phyloP scores from a whole-genome alignment of 2,113 vertebrate species.

The Lepisosteus oculatus region DNA sequence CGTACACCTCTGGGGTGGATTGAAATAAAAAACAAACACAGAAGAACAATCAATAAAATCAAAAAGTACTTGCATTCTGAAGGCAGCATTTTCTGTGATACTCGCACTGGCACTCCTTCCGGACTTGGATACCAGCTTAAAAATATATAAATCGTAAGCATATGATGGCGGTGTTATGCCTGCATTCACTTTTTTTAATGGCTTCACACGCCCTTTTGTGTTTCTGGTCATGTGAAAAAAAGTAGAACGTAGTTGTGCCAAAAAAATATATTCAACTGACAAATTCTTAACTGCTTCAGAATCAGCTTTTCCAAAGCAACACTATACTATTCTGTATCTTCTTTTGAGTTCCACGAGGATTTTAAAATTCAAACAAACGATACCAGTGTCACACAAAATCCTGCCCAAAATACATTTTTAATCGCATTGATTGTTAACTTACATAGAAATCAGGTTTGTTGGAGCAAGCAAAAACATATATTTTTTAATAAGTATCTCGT shows the following conservation, averaged over 20 bases:
- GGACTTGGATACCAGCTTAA: slow-evolving; percentile 65
- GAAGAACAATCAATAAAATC: slow-evolving; percentile 36
- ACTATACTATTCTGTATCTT: slow-evolving; percentile 37
- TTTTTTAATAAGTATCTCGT: slow-evolving; percentile 67
- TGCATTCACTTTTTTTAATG: slow-evolving; percentile 41
- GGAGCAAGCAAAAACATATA: slow-evolving; percentile 49
- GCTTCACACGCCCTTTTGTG: slow-evolving; percentile 26
- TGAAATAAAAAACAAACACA: slow-evolving; percentile 18
- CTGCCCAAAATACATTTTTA: slow-evolving; percentile 49
- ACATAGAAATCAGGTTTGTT: slow-evolving; percentile 39
- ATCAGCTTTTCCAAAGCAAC: slow-evolving; percentile 20
- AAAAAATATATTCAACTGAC: slow-evolving; percentile 22
- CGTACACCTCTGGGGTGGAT: not conserved
- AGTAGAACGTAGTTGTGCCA: slow-evolving; percentile 21
- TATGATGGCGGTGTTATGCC: slow-evolving; percentile 45
- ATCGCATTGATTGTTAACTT: slow-evolving; percentile 31
- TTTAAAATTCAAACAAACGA: slow-evolving; percentile 53
- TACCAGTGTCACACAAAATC: slow-evolving; percentile 63
- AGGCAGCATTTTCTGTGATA: slow-evolving; percentile 68
- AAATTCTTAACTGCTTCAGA: slow-evolving; percentile 24
- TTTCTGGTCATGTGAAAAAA: slow-evolving; percentile 24
- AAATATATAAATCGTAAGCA: slow-evolving; percentile 52
- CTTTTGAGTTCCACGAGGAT: slow-evolving; percentile 39
- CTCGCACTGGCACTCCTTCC: slow-evolving; percentile 57
- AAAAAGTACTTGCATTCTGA: slow-evolving; percentile 64